Conservation (phyloP, 2,888 invertebrate species). For the Eristalis intricaria region DNA sequence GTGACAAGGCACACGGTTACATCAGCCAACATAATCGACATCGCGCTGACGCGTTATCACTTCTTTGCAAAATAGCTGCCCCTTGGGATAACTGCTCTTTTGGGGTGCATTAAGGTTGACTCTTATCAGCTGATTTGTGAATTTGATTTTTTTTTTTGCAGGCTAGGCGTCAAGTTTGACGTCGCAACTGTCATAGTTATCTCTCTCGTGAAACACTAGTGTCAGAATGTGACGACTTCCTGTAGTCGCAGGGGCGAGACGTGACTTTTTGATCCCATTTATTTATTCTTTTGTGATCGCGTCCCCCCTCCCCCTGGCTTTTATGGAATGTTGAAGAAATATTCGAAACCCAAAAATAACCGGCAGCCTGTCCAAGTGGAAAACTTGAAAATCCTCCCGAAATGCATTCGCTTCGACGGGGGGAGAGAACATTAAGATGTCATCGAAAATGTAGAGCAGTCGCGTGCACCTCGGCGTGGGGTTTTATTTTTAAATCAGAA, state of each 20-base stretch:
- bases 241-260: neutral
- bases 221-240: constrained; percentile 1
- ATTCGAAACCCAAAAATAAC: constrained; percentile 2
- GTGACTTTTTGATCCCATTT: neutral
- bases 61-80: neutral
- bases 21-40: neutral
- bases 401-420: constrained; percentile 5
- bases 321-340: neutral
- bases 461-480: constrained; percentile 9
- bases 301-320: neutral
- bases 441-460: constrained; percentile 28
- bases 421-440: neutral
- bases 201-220: neutral
- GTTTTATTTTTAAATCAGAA: constrained; percentile 38
- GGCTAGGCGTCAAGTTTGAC: neutral
- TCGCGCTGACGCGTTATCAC: neutral
- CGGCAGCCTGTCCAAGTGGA: neutral
- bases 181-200: neutral
- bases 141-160: constrained; percentile 10
- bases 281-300: neutral
- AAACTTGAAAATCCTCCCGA: neutral
- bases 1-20: neutral
- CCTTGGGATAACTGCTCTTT: constrained; percentile 9
- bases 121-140: constrained; percentile 17
- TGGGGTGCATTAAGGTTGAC: constrained; percentile 43